Conservation (phyloP, 2,797 vertebrate species). For the Trematomus bernacchii region DNA sequence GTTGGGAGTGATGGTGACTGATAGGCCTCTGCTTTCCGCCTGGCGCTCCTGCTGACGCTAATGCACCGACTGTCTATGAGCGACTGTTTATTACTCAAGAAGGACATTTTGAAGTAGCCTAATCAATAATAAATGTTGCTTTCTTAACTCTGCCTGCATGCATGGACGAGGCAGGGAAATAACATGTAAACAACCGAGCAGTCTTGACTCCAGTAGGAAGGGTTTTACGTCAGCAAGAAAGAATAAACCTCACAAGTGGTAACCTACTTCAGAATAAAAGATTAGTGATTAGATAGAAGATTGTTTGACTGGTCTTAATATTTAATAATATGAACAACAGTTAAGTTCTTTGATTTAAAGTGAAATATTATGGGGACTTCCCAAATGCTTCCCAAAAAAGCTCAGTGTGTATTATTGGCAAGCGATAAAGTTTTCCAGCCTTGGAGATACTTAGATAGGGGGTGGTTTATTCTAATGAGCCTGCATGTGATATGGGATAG, state of each 20-base stretch:
- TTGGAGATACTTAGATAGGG: no score
- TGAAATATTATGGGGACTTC: no score
- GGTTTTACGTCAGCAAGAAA: constrained; percentile 9
- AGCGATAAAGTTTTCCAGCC: no score
- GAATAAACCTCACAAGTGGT: not conserved
- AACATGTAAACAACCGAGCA: constrained; percentile 64
- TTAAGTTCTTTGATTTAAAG: not conserved
- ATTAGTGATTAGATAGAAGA: no score
- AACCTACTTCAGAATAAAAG: not conserved
- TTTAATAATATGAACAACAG: not conserved
- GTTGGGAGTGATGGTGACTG: constrained; percentile 79
- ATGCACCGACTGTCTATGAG: constrained; percentile 78
- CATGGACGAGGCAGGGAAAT: constrained; percentile 49
- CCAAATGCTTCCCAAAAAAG: no score
- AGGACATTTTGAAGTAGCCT: constrained; percentile 77
- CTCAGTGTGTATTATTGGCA: no score
- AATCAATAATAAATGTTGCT: constrained; percentile 83
- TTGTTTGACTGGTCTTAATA: not conserved
- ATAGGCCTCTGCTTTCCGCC: constrained; percentile 74
- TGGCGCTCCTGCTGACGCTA: constrained; percentile 74
- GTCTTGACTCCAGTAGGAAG: constrained; percentile 5
- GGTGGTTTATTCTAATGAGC: no score
- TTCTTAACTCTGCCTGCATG: constrained; percentile 71
- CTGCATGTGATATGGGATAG: no score
- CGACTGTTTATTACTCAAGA: constrained; percentile 85